These are phyloP conservation scores for Lasioglossum calceatum DNA, from an alignment of 2,888 invertebrate species.

Conservation along the genomic window DNA sequence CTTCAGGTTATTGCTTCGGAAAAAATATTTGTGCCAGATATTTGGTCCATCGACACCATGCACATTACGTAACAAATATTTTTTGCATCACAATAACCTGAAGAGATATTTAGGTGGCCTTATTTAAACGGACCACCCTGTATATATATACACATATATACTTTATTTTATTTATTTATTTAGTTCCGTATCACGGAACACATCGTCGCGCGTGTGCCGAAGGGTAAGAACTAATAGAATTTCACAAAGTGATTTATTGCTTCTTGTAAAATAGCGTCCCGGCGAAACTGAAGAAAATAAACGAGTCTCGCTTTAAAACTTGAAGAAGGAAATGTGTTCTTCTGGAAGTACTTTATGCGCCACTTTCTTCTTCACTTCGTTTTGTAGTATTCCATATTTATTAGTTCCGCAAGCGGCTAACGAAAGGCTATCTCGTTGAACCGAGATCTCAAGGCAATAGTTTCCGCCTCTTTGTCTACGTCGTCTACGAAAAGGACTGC, in stretches of 20 bases:
- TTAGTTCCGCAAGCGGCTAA: constrained; percentile 74
- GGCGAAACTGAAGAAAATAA: constrained; percentile 18
- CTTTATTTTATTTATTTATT: too few relatives aligned
- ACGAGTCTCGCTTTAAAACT: constrained; percentile 18
- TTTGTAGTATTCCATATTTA: constrained; percentile 81
- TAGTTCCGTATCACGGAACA: neutral
- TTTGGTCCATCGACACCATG: too few relatives aligned
- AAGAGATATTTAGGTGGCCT: too few relatives aligned
- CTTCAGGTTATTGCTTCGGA: too few relatives aligned
- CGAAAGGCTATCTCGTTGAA: constrained; percentile 71
- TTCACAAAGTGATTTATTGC: neutral
- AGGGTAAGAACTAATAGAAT: neutral
- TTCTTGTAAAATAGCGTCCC: constrained; percentile 69
- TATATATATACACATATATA: too few relatives aligned
- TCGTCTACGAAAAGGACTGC: constrained; percentile 28
- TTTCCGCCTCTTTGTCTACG: constrained; percentile 59
- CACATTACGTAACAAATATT: too few relatives aligned
- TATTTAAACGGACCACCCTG: too few relatives aligned
- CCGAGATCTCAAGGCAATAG: constrained; percentile 69
- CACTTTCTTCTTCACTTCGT: constrained; percentile 66
- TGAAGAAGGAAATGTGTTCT: neutral
- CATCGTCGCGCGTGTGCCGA: neutral
- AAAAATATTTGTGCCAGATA: too few relatives aligned
- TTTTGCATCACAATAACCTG: too few relatives aligned
- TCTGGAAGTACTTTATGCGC: neutral